Evolutionary conservation across 2,888 invertebrate genomes (phyloP).

Genomic region (Boloria euphrosyne): DNA sequence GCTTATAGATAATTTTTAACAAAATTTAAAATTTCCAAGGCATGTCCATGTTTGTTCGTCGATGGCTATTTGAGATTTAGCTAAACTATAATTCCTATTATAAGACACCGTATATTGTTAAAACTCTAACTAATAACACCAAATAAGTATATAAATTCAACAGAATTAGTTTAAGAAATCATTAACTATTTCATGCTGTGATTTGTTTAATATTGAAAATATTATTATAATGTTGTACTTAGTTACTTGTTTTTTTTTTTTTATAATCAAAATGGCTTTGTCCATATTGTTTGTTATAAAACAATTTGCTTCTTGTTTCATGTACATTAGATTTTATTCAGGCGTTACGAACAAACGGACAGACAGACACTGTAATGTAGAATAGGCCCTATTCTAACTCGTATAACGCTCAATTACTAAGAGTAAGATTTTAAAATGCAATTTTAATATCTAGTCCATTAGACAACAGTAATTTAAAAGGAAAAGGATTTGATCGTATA

Average conservation of each 20-base stretch:
- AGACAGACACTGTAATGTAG: constrained; percentile 10
- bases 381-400: constrained; percentile 28
- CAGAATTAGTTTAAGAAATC: constrained; percentile 13
- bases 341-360: constrained; percentile 1
- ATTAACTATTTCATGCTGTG: constrained; percentile 34
- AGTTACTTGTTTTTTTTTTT: constrained; percentile 32
- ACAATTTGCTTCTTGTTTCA: neutral
- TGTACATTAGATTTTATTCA: neutral
- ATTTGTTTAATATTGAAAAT: constrained; percentile 33
- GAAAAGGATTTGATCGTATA: constrained; percentile 35
- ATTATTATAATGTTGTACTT: constrained; percentile 42
- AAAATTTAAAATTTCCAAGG: no score
- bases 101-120: neutral
- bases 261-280: neutral
- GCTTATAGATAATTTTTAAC: no score
- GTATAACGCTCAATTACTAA: constrained; percentile 73
- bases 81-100: no score
- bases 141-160: neutral
- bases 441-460: constrained; percentile 59
- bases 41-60: no score
- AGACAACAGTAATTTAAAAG: constrained; percentile 47
- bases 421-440: constrained; percentile 48
- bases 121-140: neutral
- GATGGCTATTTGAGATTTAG: no score
- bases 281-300: neutral